Percentiles rank a stretch among this genome's conserved stretches.
phyloP scores from a whole-genome alignment of 92 coral and sea anemone genomes.

The Montipora capitata region DNA sequence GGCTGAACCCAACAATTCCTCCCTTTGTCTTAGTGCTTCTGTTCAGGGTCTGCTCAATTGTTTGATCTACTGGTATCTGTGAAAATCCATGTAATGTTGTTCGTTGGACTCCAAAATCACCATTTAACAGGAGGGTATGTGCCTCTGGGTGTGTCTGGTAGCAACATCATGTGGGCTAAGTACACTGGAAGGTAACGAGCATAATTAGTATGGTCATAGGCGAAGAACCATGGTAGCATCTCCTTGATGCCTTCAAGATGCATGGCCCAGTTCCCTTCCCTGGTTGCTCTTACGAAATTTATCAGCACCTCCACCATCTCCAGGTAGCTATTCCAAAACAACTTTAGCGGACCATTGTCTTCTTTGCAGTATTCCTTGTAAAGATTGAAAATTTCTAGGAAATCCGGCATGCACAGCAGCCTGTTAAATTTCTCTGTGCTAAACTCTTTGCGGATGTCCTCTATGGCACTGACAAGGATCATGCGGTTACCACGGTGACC shows the following conservation, averaged over 20 bases:
- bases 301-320: slow-evolving; percentile 71
- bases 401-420: slow-evolving; percentile 64
- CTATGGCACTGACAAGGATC: too few relatives aligned
- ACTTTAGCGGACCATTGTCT: slow-evolving; percentile 69
- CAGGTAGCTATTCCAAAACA: slow-evolving; percentile 67
- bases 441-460: slow-evolving; percentile 59
- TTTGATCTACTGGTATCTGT: slow-evolving; percentile 78
- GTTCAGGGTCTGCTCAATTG: slow-evolving; percentile 80
- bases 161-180: too few relatives aligned
- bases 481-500: too few relatives aligned
- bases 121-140: too few relatives aligned
- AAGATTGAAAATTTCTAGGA: slow-evolving; percentile 29
- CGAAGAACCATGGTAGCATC: slow-evolving; percentile 76
- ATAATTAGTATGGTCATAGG: slow-evolving; percentile 79
- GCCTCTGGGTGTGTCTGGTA: too few relatives aligned
- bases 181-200: slow-evolving; percentile 74
- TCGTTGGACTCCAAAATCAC: too few relatives aligned
- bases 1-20: slow-evolving; percentile 80
- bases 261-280: slow-evolving; percentile 76
- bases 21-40: slow-evolving; percentile 79
- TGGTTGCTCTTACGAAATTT: slow-evolving; percentile 57
- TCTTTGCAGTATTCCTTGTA: slow-evolving; percentile 48
- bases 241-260: slow-evolving; percentile 67
- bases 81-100: too few relatives aligned
- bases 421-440: slow-evolving; percentile 42